These are phyloP conservation scores for Amorpha juglandis DNA, from an alignment of 2,888 invertebrate genomes.

Conservation along the genomic window DNA sequence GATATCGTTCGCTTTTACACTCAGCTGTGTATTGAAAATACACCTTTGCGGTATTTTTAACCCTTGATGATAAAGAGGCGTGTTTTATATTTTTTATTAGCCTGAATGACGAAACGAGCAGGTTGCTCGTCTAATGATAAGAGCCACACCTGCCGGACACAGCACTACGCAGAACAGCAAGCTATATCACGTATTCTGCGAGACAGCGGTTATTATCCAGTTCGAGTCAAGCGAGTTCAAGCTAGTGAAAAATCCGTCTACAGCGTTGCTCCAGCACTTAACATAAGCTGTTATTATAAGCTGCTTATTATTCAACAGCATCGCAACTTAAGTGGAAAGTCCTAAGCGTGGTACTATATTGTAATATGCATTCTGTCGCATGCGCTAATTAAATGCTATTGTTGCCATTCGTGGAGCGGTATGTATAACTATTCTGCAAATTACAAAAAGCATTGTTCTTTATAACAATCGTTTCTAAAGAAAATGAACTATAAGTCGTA, in stretches of 20 bases:
- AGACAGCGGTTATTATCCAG: too few relatives aligned
- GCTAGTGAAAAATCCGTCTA: too few relatives aligned
- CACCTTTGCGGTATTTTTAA: background rate
- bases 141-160: too few relatives aligned
- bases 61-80: too few relatives aligned
- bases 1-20: conserved; percentile 1
- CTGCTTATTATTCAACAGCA: background rate
- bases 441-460: conserved; percentile 11
- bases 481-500: conserved; percentile 4
- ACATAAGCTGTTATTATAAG: too few relatives aligned
- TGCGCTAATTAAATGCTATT: conserved; percentile 21
- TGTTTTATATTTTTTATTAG: too few relatives aligned
- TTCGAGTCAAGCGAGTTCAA: too few relatives aligned
- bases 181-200: too few relatives aligned
- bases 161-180: too few relatives aligned
- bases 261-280: too few relatives aligned
- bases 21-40: background rate
- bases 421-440: background rate
- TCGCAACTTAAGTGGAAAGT: conserved; percentile 6
- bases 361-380: background rate
- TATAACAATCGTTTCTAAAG: conserved; percentile 13
- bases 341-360: background rate
- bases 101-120: too few relatives aligned
- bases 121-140: too few relatives aligned
- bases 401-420: background rate